Base-by-base conservation (phyloP, 2,113 vertebrate genomes). In the Salvelinus namaycush region DNA sequence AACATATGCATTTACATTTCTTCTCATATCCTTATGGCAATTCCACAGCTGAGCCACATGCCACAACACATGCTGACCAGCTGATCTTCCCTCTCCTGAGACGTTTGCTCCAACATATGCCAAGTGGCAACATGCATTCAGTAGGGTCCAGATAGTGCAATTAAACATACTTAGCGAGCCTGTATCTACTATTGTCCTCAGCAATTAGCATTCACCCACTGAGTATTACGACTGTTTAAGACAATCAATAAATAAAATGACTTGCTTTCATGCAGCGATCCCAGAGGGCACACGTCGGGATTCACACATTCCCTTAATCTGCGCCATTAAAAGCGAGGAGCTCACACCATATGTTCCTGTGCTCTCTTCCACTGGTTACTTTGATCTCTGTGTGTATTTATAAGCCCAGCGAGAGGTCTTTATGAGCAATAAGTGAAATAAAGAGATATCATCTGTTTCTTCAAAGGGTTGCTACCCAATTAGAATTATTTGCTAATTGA, bases 381-480 rank as follows among this genome's bases (percentile, higher is more conserved):
- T 79, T 81, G 79, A 81, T 80, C 76, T 81, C 75, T 54, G 49
- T 34, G 60, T 62, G 74, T 68, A 77, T 81, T 79, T 76, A 74
- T 79, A 70, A 81, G 70, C 83, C 83, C 83, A 76, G 80, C 60
- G 26, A 81, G 76, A 77, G 79, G 59, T 81, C 82, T 79, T 80
- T 74, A 88, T 80, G 70, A 76, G 82, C 76, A 86, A 79, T 67
- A 89, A 84, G 72, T 39, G 78, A 80, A 76, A 85, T 78, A 81
- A 87, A 88, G 74, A 81, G 73, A 26, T 79, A 90, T 89, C 81
- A 78, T 82, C 76, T 65, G 79, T 79, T 86, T 90, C 86, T 84
- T 90, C 80, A 87, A 87, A 91, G 79, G 83, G 49, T 87, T 89
- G 79, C 74, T 75, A 67, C 59, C 79, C 83, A 89, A 84, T 89